These are phyloP conservation scores for Rhabditoides inermis DNA, from an alignment of 2,888 invertebrate species.

Conservation along the genomic window DNA sequence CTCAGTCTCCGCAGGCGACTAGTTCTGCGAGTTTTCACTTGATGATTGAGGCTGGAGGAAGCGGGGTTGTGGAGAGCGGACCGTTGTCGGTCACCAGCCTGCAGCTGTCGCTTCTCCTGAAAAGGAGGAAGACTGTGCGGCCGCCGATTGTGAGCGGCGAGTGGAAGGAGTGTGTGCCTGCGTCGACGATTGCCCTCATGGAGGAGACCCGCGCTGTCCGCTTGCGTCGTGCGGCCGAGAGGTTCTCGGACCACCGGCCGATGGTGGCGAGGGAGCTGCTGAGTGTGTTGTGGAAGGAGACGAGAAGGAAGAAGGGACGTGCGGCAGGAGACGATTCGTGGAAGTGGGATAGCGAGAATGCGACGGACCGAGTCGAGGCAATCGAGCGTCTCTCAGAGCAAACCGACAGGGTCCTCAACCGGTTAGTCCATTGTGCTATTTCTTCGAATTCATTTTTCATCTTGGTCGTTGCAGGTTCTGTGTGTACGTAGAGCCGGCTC, in stretches of 20 bases:
- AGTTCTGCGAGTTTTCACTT: slow-evolving; percentile 15
- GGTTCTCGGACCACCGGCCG: too few species aligned
- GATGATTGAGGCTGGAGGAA: slow-evolving; percentile 16
- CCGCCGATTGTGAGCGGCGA: slow-evolving; percentile 2
- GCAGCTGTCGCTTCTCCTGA: slow-evolving; percentile 5
- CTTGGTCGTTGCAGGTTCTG: slow-evolving; percentile 13
- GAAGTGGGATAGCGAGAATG: too few species aligned
- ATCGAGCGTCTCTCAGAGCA: too few species aligned
- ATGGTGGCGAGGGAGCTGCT: slow-evolving; percentile 15
- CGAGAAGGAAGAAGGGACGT: neutral
- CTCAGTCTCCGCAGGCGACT: slow-evolving; percentile 12
- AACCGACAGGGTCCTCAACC: too few species aligned
- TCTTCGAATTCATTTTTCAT: too few species aligned
- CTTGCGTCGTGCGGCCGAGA: too few species aligned
- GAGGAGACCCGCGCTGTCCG: too few species aligned
- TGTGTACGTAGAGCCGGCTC: slow-evolving; percentile 27
- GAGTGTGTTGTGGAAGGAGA: slow-evolving; percentile 9
- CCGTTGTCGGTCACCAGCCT: neutral
- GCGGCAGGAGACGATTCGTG: neutral
- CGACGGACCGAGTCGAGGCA: too few species aligned
- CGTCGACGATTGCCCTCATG: too few species aligned
- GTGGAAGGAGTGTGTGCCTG: slow-evolving; percentile 5
- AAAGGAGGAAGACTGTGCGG: slow-evolving; percentile 1
- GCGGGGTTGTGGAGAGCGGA: too few species aligned
- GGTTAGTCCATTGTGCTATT: too few species aligned